These are phyloP conservation scores for Platysternon megacephalum DNA, from an alignment of 2,113 vertebrate species.

Conservation along the genomic window DNA sequence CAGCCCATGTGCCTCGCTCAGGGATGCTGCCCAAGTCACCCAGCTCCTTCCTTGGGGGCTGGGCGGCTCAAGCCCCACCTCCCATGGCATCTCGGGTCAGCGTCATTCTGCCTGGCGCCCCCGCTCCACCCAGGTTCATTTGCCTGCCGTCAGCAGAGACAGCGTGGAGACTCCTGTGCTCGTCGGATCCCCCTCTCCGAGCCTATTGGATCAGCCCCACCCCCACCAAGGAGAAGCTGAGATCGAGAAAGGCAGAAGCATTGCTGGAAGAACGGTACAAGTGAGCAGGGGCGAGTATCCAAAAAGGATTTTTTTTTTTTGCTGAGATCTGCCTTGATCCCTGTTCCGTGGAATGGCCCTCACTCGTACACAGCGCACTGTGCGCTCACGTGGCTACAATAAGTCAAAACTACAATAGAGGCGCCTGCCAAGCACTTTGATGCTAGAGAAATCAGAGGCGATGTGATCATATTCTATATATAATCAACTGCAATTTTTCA, in stretches of 20 bases:
- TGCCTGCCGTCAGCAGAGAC: neutral
- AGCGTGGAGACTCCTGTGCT: neutral
- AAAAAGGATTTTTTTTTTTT: too few species aligned
- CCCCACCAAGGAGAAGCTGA: neutral
- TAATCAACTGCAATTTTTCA: neutral
- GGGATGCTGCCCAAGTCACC: neutral
- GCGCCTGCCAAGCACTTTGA: neutral
- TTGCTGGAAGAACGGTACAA: neutral
- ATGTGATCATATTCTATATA: neutral
- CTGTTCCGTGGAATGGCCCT: too few species aligned
- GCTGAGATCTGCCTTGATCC: neutral
- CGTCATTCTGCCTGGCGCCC: neutral
- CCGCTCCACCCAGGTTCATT: constrained; percentile 58
- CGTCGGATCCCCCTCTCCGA: constrained; percentile 2
- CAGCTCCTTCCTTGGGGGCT: neutral
- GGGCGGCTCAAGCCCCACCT: neutral
- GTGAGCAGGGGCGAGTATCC: neutral
- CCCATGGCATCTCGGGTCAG: neutral
- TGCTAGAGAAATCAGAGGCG: neutral
- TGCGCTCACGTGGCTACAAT: neutral
- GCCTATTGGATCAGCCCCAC: neutral
- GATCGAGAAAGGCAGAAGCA: neutral
- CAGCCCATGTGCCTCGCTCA: constrained; percentile 69
- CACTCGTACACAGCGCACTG: neutral
- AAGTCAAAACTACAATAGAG: neutral